Evolutionary conservation across 2,888 invertebrate genomes (phyloP), one percentile per base, ranked within the genome.

Genomic region (Barypeithes pellucidus): DNA sequence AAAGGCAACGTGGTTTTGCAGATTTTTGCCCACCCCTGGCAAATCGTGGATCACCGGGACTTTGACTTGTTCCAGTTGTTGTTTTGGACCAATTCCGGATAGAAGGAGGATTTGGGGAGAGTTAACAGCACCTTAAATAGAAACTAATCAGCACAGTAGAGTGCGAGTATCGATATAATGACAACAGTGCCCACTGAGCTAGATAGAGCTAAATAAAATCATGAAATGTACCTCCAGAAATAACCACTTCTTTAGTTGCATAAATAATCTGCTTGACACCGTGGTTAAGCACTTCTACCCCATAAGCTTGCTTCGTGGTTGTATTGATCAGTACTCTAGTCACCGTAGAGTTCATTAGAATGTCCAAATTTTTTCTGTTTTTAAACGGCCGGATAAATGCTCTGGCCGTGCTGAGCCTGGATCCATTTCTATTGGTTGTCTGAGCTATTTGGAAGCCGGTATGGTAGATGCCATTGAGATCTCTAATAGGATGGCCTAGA

Each of bases 31-130:
- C 9, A 96, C 96, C 0, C 93, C 92, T 0, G 94, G 94, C 43
- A 96, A 88, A 81, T 92, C 87, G 79, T 93, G 93, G 1, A 95
- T 86, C 0, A 91, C 87, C 0, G 90, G 90, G 0, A 95, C 90
- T 18, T 93, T 88, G 1, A 88, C 86, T 29, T 80, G 77, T 73
- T 89, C 80, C 16, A 96, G 87, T 14, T 95, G 93, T 0, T 90
- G 90, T 1, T 89, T 89, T 33, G 94, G 94, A 0, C 96, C 96
- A 11, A 98, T 89, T 9, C 98, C 98, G 77, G 97, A 97, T 47
- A 97, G 89, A 81, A 98, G 89, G 12, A 99, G 90, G 57, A 99
- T 88, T 84, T 99, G 98, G 0, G 98, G 98, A 0, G 97, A 95
- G 78, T 96, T 98, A 0, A 99, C 94, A 11, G 98, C 94, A 0